Percentiles rank a stretch among this genome's conserved stretches.
Conservation (phyloP, 2,113 vertebrate genomes). For the Macrotis lagotis region DNA sequence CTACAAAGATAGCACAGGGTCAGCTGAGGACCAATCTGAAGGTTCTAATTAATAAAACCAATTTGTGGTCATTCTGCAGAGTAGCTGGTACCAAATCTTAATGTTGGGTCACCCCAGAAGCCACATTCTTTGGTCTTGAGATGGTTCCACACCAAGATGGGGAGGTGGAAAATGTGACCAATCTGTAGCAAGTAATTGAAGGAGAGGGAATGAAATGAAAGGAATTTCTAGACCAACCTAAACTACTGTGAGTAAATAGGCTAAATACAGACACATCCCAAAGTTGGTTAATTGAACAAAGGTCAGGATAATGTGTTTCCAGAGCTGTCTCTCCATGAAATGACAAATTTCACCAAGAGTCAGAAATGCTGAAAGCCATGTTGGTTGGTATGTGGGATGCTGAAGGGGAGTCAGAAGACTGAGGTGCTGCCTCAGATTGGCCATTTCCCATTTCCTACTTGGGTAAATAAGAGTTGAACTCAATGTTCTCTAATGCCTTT, state of each 20-base stretch:
- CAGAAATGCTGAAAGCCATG: neutral
- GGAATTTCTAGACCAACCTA: neutral
- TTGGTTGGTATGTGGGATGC: no score
- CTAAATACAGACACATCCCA: neutral
- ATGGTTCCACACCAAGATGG: neutral
- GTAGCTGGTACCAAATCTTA: neutral
- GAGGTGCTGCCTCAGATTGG: neutral
- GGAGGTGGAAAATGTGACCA: no score
- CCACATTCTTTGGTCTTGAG: neutral
- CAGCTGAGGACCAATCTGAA: neutral
- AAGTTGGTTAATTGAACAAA: neutral
- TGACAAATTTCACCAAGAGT: neutral
- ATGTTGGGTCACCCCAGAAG: neutral
- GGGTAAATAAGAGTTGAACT: constrained; percentile 15
- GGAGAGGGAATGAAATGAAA: neutral
- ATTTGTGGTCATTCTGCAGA: constrained; percentile 9
- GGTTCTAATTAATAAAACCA: neutral
- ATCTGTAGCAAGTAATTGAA: neutral
- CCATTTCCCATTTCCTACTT: constrained; percentile 6
- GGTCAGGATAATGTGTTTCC: neutral
- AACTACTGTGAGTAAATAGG: neutral
- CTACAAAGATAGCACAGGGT: neutral
- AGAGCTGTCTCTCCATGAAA: neutral
- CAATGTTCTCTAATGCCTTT: neutral
- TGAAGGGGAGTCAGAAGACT: neutral